Conservation (phyloP, 2,888 invertebrate species). For the Ischnura elegans region DNA sequence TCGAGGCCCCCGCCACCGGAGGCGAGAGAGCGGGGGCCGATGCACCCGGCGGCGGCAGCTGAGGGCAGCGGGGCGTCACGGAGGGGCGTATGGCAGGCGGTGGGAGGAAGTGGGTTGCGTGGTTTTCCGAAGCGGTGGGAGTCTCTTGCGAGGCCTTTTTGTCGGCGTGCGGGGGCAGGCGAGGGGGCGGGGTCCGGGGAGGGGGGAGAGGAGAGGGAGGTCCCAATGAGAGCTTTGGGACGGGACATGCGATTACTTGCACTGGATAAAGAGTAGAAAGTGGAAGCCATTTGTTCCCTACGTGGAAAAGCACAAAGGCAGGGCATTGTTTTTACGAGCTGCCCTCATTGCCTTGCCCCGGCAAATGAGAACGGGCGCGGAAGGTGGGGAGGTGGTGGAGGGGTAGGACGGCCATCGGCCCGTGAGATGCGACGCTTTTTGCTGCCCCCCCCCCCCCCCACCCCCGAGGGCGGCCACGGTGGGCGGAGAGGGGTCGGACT, state of each 20-base stretch:
- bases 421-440: slow-evolving; percentile 56
- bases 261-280: slow-evolving; percentile 67
- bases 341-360: slow-evolving; percentile 49
- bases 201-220: background rate
- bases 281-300: slow-evolving; percentile 65
- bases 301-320: slow-evolving; percentile 61
- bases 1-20: no score
- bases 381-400: background rate
- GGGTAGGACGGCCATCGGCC: slow-evolving; percentile 24
- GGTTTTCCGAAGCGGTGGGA: slow-evolving; percentile 33
- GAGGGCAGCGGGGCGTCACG: slow-evolving; percentile 49
- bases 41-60: slow-evolving; percentile 34
- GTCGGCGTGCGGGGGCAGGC: background rate
- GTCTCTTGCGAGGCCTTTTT: background rate
- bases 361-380: slow-evolving; percentile 3
- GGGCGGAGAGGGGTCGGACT: background rate
- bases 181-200: background rate
- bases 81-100: background rate
- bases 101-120: slow-evolving; percentile 43
- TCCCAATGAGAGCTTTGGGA: slow-evolving; percentile 25
- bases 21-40: background rate
- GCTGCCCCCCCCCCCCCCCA: background rate
- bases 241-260: slow-evolving; percentile 60
- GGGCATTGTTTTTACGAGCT: slow-evolving; percentile 62
- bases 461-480: background rate